A percentile compares a stretch with the other conserved stretches of the same genome.
Evolutionary conservation across 1,140 invertebrate species (phyloP).

Genomic region (Anastrepha ludens): DNA sequence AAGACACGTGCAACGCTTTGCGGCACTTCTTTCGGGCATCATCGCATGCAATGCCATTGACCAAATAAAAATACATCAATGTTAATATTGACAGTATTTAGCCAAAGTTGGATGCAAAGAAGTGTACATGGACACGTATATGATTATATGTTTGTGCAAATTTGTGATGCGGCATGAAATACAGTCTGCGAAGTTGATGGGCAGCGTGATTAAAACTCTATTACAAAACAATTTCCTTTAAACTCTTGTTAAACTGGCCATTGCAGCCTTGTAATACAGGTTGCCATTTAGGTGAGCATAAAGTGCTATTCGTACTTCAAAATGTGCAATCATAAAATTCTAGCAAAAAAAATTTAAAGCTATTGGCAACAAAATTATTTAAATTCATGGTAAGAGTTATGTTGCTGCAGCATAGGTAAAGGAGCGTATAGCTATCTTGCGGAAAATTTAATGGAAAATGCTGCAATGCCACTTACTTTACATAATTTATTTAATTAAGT

Average conservation of each 20-base stretch:
- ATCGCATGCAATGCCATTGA: not conserved
- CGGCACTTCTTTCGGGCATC: slow-evolving; percentile 1
- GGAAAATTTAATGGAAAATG: not conserved
- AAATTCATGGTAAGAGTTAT: not conserved
- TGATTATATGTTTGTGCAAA: not conserved
- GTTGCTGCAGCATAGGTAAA: not conserved
- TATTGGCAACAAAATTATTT: slow-evolving; percentile 20
- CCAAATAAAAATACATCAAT: slow-evolving; percentile 38
- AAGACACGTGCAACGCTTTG: slow-evolving; percentile 2
- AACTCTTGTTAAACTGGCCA: not conserved
- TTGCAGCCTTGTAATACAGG: slow-evolving; percentile 34
- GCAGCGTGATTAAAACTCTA: slow-evolving; percentile 26
- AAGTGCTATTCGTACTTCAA: not conserved
- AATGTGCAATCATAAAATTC: not conserved
- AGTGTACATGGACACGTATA: not conserved
- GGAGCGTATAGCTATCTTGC: not conserved
- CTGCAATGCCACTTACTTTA: not conserved
- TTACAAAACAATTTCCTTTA: slow-evolving; percentile 40
- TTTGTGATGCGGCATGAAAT: not conserved
- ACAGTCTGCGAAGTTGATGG: not conserved
- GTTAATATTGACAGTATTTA: slow-evolving; percentile 29
- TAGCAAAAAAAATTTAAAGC: not conserved
- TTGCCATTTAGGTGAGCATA: slow-evolving; percentile 17
- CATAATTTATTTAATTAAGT: no score
- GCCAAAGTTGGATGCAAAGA: not conserved